Base-by-base conservation (phyloP, 2,113 vertebrate genomes). In the Pluvialis apricaria region DNA sequence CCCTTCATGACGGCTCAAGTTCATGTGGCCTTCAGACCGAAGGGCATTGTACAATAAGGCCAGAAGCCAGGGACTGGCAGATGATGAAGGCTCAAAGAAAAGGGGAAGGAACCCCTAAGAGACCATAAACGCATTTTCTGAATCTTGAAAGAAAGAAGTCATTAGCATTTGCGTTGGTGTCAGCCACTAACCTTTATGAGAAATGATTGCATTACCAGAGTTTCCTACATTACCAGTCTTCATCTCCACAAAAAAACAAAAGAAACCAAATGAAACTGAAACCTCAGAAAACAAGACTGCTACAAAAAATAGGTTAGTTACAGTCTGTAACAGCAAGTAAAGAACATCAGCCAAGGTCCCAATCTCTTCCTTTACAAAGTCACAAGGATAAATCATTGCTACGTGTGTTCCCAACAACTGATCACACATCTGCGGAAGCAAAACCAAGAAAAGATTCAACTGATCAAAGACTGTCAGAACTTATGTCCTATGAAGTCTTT, bases 291-390 rank as follows among this genome's bases (percentile, higher is more conserved):
- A 49, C 52, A 88, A 96, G 82, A 86, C 40, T 84, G 36, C 86
- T 82, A 92, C 80, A 93, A 96, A 95, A 96, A 92, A 80, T 11
- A 95, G 49, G 82, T 82, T 86, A 81, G 79, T 78, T 85, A 96
- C 38, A 93, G 60, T 29, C 52, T 60, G 54, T 38, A 78, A 86
- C 0, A 80, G 65, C 86, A 94, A 96, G 79, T 54, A 66, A 94
- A 93, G 65, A 92, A 93, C 75, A 69, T 44, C 73, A 89, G 42
- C 78, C 80, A 86, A 95, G 85, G 92, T 96, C 90, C 90, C 86
- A 85, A 65, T 79, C 25, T 34, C 72, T 93, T 96, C 92, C 82
- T 86, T 92, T 88, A 92, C 62, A 70, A 96, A 97, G 91, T 60
- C 64, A 70, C 78, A 82, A 60, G 71, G 34, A 86, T 52, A 94